phyloP scores from a whole-genome alignment of 2,888 invertebrate species.

The Drosophila melanosoma region DNA sequence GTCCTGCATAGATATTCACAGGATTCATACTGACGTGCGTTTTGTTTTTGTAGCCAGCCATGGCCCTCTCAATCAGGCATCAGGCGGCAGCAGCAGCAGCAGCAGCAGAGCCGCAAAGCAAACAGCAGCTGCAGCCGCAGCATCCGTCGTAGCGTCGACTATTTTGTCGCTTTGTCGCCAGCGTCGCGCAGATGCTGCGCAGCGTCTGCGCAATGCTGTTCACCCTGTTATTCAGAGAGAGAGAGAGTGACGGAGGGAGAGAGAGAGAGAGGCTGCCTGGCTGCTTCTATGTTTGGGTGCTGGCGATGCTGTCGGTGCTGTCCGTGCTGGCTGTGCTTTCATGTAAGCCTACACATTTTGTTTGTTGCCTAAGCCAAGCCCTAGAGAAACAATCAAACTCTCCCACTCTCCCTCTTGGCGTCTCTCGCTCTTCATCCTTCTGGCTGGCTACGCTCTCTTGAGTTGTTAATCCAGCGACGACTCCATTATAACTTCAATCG shows the following conservation, averaged over 20 bases:
- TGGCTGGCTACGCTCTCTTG: conserved; percentile 29
- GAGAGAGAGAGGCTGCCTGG: neutral
- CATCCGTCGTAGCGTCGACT: conserved; percentile 19
- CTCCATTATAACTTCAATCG: conserved; percentile 65
- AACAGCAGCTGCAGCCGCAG: conserved; percentile 15
- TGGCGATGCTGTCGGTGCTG: conserved; percentile 8
- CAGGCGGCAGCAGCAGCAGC: conserved; percentile 19
- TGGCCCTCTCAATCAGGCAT: conserved; percentile 56
- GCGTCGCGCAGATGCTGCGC: conserved; percentile 65
- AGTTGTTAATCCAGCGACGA: conserved; percentile 57
- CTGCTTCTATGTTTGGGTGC: conserved; percentile 17
- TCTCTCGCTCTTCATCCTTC: conserved; percentile 12
- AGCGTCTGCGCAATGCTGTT: conserved; percentile 61
- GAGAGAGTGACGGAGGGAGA: conserved; percentile 18
- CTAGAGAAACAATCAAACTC: conserved; percentile 37
- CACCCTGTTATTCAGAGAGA: conserved; percentile 74
- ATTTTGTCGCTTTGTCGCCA: conserved; percentile 57
- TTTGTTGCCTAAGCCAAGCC: conserved; percentile 64
- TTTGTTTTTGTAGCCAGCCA: conserved; percentile 79
- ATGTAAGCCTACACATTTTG: conserved; percentile 33
- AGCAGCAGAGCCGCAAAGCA: conserved; percentile 12
- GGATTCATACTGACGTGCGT: conserved; percentile 78
- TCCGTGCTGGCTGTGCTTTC: conserved; percentile 20
- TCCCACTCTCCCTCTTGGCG: neutral
- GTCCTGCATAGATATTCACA: conserved; percentile 83